Evolutionary conservation across 2,888 invertebrate genomes (phyloP).

Genomic region (Heliconius ethilla): DNA sequence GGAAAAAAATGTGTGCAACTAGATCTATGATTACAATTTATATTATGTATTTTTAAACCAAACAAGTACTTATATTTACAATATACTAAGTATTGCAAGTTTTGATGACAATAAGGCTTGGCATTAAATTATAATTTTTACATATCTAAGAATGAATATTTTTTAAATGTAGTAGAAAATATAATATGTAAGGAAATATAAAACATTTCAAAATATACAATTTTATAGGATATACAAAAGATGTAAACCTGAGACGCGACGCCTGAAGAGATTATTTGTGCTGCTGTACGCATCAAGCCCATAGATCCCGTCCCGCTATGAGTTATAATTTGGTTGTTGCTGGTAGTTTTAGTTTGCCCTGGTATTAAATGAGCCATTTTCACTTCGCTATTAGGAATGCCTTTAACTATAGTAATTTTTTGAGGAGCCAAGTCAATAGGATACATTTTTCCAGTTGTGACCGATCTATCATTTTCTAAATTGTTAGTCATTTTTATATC

Average conservation of each 20-base stretch:
- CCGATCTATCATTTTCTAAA: constrained; percentile 81
- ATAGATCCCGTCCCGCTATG: constrained; percentile 63
- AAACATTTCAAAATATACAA: background rate
- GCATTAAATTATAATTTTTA: background rate
- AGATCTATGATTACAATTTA: background rate
- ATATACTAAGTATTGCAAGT: too few species aligned
- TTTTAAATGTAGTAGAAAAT: too few species aligned
- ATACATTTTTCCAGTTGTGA: constrained; percentile 81
- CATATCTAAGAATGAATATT: too few species aligned
- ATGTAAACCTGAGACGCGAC: constrained; percentile 70
- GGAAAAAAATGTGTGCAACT: constrained; percentile 10
- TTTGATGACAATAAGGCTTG: too few species aligned
- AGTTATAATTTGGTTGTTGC: constrained; percentile 67
- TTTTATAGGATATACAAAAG: background rate
- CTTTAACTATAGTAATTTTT: constrained; percentile 79
- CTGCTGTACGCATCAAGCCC: constrained; percentile 73
- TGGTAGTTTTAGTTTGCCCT: constrained; percentile 67
- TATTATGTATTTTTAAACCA: background rate
- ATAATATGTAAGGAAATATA: background rate
- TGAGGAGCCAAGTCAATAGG: constrained; percentile 80
- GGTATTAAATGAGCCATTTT: constrained; percentile 77
- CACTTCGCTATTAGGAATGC: constrained; percentile 71
- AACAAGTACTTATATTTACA: too few species aligned
- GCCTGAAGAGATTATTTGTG: constrained; percentile 75
- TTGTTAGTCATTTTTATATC: constrained; percentile 70